Conservation (phyloP, 2,113 vertebrate genomes). For the Cottus gobio region DNA sequence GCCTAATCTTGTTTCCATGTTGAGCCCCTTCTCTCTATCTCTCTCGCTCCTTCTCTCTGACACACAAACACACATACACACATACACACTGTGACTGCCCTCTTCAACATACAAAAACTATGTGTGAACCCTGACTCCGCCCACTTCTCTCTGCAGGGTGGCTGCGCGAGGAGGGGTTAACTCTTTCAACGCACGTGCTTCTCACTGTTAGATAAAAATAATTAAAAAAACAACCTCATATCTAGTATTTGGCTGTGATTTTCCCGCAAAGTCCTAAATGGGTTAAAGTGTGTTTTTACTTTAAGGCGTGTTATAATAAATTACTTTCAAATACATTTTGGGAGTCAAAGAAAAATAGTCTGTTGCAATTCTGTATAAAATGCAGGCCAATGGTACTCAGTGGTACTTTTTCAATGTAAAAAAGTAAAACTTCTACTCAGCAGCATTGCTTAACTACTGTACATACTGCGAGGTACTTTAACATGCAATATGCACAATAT, state of each 20-base stretch:
- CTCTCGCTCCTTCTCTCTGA: not conserved
- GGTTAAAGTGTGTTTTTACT: not conserved
- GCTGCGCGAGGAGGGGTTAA: conserved; percentile 50
- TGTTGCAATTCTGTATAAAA: not conserved
- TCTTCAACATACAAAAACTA: conserved; percentile 47
- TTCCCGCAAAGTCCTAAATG: no score
- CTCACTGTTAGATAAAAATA: conserved; percentile 1
- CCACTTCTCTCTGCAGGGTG: conserved; percentile 29
- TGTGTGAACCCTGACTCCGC: conserved; percentile 62
- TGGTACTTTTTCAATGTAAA: not conserved
- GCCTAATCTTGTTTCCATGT: conserved; percentile 50
- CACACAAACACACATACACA: not conserved
- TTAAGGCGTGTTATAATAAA: no score
- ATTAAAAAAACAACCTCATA: not conserved
- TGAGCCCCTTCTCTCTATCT: not conserved
- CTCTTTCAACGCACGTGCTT: conserved; percentile 40
- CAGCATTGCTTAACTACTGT: not conserved
- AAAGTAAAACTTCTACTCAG: not conserved
- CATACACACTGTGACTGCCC: conserved; percentile 7
- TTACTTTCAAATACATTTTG: not conserved
- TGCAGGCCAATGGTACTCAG: not conserved
- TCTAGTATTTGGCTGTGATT: not conserved
- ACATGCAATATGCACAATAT: not conserved
- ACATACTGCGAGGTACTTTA: not conserved
- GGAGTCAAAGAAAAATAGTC: not conserved